These are phyloP conservation scores for Apamea anceps DNA, from an alignment of 2,888 invertebrate genomes.

Conservation along the genomic window DNA sequence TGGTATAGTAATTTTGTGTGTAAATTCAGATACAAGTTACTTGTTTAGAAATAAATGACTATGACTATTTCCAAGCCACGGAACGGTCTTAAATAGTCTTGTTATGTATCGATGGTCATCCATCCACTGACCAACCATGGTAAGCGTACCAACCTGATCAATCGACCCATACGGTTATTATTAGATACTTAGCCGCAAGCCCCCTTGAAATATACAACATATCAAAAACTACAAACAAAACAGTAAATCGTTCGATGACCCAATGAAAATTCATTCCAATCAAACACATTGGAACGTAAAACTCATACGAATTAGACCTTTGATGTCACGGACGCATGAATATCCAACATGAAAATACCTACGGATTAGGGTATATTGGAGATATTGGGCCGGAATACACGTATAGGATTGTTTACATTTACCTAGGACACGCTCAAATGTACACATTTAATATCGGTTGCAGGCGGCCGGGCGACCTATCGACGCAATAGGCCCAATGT, in stretches of 20 bases:
- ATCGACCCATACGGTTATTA: background rate
- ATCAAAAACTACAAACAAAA: constrained; percentile 17
- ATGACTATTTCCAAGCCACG: too few relatives aligned
- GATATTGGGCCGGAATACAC: constrained; percentile 77
- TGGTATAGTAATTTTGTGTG: too few relatives aligned
- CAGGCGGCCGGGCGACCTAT: constrained; percentile 70
- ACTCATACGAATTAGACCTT: constrained; percentile 59
- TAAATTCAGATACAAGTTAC: too few relatives aligned
- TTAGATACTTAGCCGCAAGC: background rate
- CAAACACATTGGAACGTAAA: constrained; percentile 49
- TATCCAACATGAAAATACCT: constrained; percentile 68
- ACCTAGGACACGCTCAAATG: constrained; percentile 77
- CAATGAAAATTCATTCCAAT: constrained; percentile 40
- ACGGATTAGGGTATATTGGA: constrained; percentile 70
- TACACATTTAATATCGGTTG: constrained; percentile 86
- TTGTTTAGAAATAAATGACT: too few relatives aligned
- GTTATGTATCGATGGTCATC: too few relatives aligned
- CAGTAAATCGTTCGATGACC: constrained; percentile 8
- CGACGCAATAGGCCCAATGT: constrained; percentile 65
- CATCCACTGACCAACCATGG: too few relatives aligned
- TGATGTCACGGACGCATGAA: constrained; percentile 69
- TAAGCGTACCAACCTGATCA: background rate
- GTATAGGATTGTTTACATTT: constrained; percentile 78
- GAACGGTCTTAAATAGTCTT: too few relatives aligned
- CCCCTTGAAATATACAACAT: background rate